Base-by-base conservation (phyloP, 2,113 vertebrate species). In the Perca fluviatilis region DNA sequence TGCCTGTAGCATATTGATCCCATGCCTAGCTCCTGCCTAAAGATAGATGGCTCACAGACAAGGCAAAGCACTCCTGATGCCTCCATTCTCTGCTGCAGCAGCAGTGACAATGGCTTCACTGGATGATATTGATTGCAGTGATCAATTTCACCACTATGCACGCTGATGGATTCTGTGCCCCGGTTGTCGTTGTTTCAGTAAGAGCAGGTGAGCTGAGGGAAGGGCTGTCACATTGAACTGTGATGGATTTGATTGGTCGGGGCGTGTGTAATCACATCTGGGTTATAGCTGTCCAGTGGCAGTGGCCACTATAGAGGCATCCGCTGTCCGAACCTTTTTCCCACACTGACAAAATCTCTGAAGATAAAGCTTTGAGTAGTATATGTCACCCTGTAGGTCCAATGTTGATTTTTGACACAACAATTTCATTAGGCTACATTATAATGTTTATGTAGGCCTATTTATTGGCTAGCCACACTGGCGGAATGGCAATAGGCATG, bases 1-100 rank as follows among this genome's bases (percentile, higher is more conserved):
- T 90, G 89, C 91, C 91, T 84, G 91, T 80, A 86, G 58, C 82
- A 79, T 77, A 94, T 89, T 92, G 92, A 93, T 92, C 91, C 67
- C 85, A 54, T 68, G 78, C 81, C 75, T 90, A 81, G 64, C 83
- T 67, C 53, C 86, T 66, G 49, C 72, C 82, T 92, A 84, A 92
- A 94, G 93, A 90, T 82, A 91, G 92, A 94, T 94, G 80, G 79
- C 86, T 93, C 78, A 21, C 68, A 65, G 69, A 83, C 36, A 86
- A 74, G 3, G 2, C 91, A n/a, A 88, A 89, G 85, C 14, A 3
- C 82, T 77, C 62, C 62, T 66, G 58, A 16, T 76, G 79, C 70
- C 78, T 87, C 60, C 46, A 43, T 82, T 68, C 88, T 80, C 78
- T 67, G 27, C 50, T 49, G 66, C 54, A 51, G 76, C 66, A 74